A percentile compares a stretch with the other conserved stretches of the same genome.
Conservation (phyloP, 2,888 invertebrate species). For the Anorthoa munda region DNA sequence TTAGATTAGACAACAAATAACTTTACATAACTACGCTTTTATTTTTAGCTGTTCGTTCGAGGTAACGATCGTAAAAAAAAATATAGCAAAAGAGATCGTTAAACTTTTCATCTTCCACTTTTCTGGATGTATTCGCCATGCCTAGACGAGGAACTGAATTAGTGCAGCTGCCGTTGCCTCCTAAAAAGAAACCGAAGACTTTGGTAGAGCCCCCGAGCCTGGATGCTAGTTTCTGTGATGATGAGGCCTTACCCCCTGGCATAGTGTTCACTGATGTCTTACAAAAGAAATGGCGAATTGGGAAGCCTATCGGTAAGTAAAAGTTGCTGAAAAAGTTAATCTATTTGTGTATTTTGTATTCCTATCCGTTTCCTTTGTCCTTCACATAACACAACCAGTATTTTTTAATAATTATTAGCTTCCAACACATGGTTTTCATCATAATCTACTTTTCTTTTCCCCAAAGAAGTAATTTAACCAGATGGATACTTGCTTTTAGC, state of each 20-base stretch:
- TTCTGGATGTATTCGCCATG: conserved; percentile 74
- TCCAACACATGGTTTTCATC: not conserved
- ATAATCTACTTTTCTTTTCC: not conserved
- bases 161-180: conserved; percentile 75
- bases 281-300: conserved; percentile 96
- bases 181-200: conserved; percentile 82
- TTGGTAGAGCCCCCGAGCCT: conserved; percentile 77
- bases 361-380: not conserved
- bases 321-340: not conserved
- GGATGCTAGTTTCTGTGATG: conserved; percentile 85
- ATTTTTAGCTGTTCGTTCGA: conserved; percentile 45
- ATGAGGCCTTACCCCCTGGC: conserved; percentile 92
- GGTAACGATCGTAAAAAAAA: conserved; percentile 9
- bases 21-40: conserved; percentile 46
- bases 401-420: not conserved
- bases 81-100: conserved; percentile 29
- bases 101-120: conserved; percentile 16
- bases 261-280: conserved; percentile 95
- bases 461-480: not conserved
- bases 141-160: conserved; percentile 84
- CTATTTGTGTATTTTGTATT: not conserved
- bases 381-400: not conserved
- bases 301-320: conserved; percentile 94
- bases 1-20: conserved; percentile 73
- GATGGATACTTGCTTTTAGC: not conserved